Percentiles rank a stretch among this genome's conserved stretches.
Conservation (phyloP, 2,888 invertebrate genomes). For the Thera obeliscata region DNA sequence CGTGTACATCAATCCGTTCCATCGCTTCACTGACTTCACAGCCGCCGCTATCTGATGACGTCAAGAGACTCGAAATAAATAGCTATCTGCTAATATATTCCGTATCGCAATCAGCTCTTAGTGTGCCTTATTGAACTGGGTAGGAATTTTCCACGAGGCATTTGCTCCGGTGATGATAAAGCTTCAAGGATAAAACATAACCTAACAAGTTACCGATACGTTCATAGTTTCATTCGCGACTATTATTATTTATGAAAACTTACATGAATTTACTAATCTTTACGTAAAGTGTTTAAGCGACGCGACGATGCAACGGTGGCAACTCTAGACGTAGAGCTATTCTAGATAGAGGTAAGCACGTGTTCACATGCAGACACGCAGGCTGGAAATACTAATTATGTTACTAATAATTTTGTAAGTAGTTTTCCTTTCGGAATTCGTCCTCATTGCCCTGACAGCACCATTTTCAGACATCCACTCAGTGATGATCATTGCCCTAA, state of each 20-base stretch:
- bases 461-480: not conserved
- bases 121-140: slow-evolving; percentile 29
- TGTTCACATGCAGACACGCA: not conserved
- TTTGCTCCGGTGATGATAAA: slow-evolving; percentile 17
- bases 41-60: slow-evolving; percentile 40
- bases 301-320: not conserved
- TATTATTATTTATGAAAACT: slow-evolving; percentile 4
- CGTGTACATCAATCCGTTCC: slow-evolving; percentile 32
- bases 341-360: not conserved
- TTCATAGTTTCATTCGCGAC: not conserved
- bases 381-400: too few species aligned
- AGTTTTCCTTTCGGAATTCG: too few species aligned
- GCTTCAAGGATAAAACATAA: slow-evolving; percentile 19
- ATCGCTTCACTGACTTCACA: slow-evolving; percentile 31
- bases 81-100: slow-evolving; percentile 33
- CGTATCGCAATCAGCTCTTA: slow-evolving; percentile 35
- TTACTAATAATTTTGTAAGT: not conserved
- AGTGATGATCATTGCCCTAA: not conserved
- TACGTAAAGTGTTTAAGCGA: slow-evolving; percentile 7
- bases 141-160: slow-evolving; percentile 32
- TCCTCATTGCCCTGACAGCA: too few species aligned
- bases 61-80: slow-evolving; percentile 37
- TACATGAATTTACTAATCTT: slow-evolving; percentile 4
- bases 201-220: slow-evolving; percentile 11
- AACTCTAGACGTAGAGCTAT: slow-evolving; percentile 1